Percentiles rank a stretch among this genome's conserved stretches.
phyloP scores from a whole-genome alignment of 2,797 vertebrate species.

The Dicrostonyx torquatus region DNA sequence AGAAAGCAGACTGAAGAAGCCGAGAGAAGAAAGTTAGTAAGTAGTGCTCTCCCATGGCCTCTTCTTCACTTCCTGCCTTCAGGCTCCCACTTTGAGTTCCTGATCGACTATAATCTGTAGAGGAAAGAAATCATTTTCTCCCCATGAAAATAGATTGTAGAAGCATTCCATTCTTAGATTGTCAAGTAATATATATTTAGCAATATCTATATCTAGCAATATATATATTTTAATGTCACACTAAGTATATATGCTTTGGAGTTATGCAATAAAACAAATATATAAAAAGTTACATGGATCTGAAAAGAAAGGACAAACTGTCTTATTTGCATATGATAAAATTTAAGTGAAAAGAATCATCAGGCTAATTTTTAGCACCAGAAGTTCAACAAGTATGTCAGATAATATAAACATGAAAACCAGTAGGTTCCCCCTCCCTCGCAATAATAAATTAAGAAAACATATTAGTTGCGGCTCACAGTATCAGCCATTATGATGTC shows the following conservation, averaged over 20 bases:
- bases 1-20: neutral
- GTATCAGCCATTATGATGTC: neutral
- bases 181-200: neutral
- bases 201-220: neutral
- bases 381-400: constrained; percentile 28
- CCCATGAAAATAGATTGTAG: neutral
- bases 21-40: neutral
- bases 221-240: neutral
- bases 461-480: neutral
- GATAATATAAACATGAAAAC: neutral
- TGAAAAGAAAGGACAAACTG: constrained; percentile 13
- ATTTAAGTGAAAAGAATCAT: constrained; percentile 37
- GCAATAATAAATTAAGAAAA: constrained; percentile 50
- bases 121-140: neutral
- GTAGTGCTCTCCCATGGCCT: too few species aligned
- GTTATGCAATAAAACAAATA: neutral
- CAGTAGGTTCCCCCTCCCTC: neutral
- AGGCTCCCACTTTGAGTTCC: neutral
- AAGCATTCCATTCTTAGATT: constrained; percentile 24
- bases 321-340: neutral
- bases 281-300: neutral
- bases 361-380: neutral
- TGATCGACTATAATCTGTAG: neutral
- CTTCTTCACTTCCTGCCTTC: neutral
- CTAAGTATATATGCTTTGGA: neutral